Evolutionary conservation across 2,797 vertebrate genomes (phyloP).

Genomic region (Myripristis jacobus): DNA sequence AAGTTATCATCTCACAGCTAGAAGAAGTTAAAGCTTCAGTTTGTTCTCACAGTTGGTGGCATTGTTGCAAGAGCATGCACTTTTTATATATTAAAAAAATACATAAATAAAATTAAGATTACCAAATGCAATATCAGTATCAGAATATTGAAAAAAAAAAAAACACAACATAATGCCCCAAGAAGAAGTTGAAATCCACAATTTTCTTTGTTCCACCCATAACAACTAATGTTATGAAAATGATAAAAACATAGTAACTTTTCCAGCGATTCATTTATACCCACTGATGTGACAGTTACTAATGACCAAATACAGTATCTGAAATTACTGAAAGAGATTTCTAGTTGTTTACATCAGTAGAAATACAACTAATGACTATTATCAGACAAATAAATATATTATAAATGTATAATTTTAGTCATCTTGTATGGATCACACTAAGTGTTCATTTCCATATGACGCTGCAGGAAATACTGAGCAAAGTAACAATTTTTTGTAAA

Average conservation of each 20-base stretch:
- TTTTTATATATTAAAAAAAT: not conserved
- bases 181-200: not conserved
- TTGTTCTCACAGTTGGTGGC: not conserved
- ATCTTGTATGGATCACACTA: no score
- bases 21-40: slow-evolving; percentile 18
- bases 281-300: slow-evolving; percentile 5
- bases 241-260: not conserved
- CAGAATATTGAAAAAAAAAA: not conserved
- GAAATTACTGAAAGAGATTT: not conserved
- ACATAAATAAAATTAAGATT: not conserved
- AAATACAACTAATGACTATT: slow-evolving; percentile 6
- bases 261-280: slow-evolving; percentile 5
- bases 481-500: not conserved
- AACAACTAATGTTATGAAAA: not conserved
- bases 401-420: no score
- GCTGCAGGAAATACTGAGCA: not conserved
- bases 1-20: slow-evolving; percentile 31
- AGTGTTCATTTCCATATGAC: not conserved
- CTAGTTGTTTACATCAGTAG: slow-evolving; percentile 5
- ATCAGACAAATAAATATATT: not conserved
- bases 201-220: not conserved
- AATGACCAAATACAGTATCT: not conserved
- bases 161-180: not conserved
- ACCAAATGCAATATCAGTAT: not conserved
- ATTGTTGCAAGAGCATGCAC: slow-evolving; percentile 18